Percentiles rank a stretch among this genome's conserved stretches.
These are phyloP conservation scores for Margaritifera margaritifera DNA, from an alignment of 2,888 invertebrate genomes.

Conservation along the genomic window DNA sequence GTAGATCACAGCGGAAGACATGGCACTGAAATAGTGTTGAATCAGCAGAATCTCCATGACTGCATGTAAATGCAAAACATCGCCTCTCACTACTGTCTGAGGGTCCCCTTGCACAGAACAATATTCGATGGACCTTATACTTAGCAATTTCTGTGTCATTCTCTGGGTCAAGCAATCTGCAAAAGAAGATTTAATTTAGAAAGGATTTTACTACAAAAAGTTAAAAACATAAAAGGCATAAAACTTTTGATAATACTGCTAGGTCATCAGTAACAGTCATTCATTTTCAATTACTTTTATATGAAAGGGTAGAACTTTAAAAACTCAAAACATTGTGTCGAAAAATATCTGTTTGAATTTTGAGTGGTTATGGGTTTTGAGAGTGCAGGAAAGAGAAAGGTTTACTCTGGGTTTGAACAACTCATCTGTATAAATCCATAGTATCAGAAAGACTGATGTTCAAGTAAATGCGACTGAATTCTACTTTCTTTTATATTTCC, in stretches of 20 bases:
- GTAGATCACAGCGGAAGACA: conserved; percentile 95
- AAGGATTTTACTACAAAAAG: background rate
- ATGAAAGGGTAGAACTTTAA: too few species aligned
- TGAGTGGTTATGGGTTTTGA: too few species aligned
- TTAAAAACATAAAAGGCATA: background rate
- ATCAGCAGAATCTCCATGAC: conserved; percentile 91
- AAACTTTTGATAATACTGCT: background rate
- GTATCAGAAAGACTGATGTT: too few species aligned
- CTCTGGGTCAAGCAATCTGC: conserved; percentile 82
- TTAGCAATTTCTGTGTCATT: conserved; percentile 87
- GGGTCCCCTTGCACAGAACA: conserved; percentile 94
- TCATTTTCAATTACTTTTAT: too few species aligned
- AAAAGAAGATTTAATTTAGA: conserved; percentile 20
- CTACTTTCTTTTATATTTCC: too few species aligned
- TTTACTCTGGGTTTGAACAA: too few species aligned
- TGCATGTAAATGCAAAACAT: conserved; percentile 99
- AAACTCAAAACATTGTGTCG: too few species aligned
- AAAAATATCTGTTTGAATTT: too few species aligned
- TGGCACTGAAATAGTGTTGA: conserved; percentile 96
- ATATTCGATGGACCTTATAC: conserved; percentile 92
- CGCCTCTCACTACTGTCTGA: conserved; percentile 85
- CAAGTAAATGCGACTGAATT: too few species aligned
- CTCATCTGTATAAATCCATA: too few species aligned
- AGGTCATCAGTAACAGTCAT: too few species aligned
- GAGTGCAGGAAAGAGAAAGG: too few species aligned